Evolutionary conservation across 1,140 invertebrate species (phyloP).

Genomic region (Steinernema feltiae): DNA sequence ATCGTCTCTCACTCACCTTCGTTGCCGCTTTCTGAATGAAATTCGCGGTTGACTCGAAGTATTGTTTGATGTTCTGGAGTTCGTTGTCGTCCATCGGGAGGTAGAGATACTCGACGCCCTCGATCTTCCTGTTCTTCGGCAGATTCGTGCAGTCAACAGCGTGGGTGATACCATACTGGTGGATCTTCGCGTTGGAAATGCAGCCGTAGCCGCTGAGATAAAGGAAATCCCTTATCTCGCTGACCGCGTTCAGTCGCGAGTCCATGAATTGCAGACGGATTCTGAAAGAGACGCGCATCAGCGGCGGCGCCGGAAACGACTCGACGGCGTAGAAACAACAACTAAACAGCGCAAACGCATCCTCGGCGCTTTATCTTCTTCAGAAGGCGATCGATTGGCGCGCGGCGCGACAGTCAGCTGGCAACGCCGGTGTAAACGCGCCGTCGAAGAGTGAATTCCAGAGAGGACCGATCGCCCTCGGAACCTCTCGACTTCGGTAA

Average conservation of each 20-base stretch:
- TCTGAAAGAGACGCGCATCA: background rate
- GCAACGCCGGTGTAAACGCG: background rate
- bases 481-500: too few species aligned
- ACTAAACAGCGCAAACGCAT: background rate
- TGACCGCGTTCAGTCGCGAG: constrained; percentile 13
- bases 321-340: background rate
- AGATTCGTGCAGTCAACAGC: constrained; percentile 38
- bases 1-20: too few species aligned
- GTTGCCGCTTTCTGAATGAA: constrained; percentile 33
- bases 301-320: background rate
- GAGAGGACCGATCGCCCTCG: background rate
- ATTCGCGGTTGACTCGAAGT: constrained; percentile 33
- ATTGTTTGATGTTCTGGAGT: constrained; percentile 21
- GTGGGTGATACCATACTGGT: constrained; percentile 33
- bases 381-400: background rate
- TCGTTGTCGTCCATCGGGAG: constrained; percentile 29
- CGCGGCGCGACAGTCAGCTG: constrained; percentile 1
- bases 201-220: constrained; percentile 35
- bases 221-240: constrained; percentile 25
- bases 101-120: constrained; percentile 25
- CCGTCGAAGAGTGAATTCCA: background rate
- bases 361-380: background rate
- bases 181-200: constrained; percentile 16
- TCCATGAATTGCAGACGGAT: constrained; percentile 7
- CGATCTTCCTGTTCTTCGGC: constrained; percentile 23